These are phyloP conservation scores for Bryconaethiops microstoma DNA, from an alignment of 2,797 vertebrate species.

Conservation along the genomic window DNA sequence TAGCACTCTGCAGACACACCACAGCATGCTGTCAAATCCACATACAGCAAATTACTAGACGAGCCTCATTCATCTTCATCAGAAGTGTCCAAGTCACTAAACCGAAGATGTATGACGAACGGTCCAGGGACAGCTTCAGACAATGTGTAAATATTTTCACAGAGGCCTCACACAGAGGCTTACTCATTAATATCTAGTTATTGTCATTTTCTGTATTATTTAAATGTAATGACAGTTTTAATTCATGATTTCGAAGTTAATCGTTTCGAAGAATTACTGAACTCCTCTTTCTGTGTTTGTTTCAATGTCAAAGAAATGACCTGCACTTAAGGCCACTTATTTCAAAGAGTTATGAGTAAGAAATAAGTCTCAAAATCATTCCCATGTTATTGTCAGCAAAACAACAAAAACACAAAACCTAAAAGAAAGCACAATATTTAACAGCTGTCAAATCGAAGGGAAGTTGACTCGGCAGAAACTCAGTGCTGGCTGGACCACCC, in stretches of 20 bases:
- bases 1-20: slow-evolving; percentile 19
- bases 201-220: background rate
- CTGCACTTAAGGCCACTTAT: too few relatives aligned
- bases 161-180: background rate
- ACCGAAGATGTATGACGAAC: slow-evolving; percentile 52
- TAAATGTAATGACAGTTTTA: background rate
- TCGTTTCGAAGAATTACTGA: too few relatives aligned
- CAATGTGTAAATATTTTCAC: slow-evolving; percentile 28
- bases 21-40: slow-evolving; percentile 26
- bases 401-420: slow-evolving; percentile 19
- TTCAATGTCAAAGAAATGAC: too few relatives aligned
- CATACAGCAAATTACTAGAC: slow-evolving; percentile 37
- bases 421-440: slow-evolving; percentile 10
- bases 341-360: too few relatives aligned
- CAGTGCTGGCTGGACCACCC: slow-evolving; percentile 69
- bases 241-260: too few relatives aligned
- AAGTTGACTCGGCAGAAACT: slow-evolving; percentile 24
- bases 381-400: background rate
- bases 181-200: background rate
- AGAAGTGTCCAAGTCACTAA: slow-evolving; percentile 56
- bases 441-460: slow-evolving; percentile 9
- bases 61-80: slow-evolving; percentile 60
- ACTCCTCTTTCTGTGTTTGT: too few relatives aligned
- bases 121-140: slow-evolving; percentile 63
- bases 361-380: background rate